Percentiles rank a stretch among this genome's conserved stretches.
phyloP scores from a whole-genome alignment of 2,888 invertebrate species.

The Drosophila sordidula region DNA sequence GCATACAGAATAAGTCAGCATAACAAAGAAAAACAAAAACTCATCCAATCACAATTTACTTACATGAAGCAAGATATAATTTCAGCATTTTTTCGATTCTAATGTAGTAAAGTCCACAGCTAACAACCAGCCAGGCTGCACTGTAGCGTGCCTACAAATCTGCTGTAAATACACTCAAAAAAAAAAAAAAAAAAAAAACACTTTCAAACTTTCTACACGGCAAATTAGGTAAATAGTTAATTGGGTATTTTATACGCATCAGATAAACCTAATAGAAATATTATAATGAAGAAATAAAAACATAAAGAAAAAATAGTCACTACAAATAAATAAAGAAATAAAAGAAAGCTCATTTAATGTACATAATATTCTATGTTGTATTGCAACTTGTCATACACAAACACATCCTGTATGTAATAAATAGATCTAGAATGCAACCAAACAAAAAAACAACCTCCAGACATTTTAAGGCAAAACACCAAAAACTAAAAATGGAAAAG shows the following conservation, averaged over 20 bases:
- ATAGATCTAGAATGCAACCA: conserved; percentile 31
- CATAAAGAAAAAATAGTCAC: neutral
- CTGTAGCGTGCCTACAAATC: conserved; percentile 48
- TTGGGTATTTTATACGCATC: conserved; percentile 56
- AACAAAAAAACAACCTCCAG: conserved; percentile 22
- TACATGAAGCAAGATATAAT: conserved; percentile 18
- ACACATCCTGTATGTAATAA: conserved; percentile 45
- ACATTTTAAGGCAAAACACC: conserved; percentile 54
- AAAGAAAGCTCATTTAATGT: conserved; percentile 37
- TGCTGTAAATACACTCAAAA: conserved; percentile 55
- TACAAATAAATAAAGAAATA: conserved; percentile 20
- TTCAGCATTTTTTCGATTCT: conserved; percentile 2
- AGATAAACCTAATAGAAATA: conserved; percentile 1
- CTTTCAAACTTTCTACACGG: conserved; percentile 21
- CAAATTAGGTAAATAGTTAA: conserved; percentile 37
- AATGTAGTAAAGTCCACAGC: neutral
- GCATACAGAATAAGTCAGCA: conserved; percentile 12
- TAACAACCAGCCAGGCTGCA: conserved; percentile 29
- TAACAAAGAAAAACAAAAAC: neutral
- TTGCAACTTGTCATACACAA: conserved; percentile 45
- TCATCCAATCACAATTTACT: neutral
- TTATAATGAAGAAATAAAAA: conserved; percentile 23
- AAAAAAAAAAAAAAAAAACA: conserved; percentile 4
- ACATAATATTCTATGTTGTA: conserved; percentile 40
- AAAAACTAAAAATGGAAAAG: conserved; percentile 26